Conservation (phyloP, 2,113 vertebrate genomes). For the Antennarius striatus region DNA sequence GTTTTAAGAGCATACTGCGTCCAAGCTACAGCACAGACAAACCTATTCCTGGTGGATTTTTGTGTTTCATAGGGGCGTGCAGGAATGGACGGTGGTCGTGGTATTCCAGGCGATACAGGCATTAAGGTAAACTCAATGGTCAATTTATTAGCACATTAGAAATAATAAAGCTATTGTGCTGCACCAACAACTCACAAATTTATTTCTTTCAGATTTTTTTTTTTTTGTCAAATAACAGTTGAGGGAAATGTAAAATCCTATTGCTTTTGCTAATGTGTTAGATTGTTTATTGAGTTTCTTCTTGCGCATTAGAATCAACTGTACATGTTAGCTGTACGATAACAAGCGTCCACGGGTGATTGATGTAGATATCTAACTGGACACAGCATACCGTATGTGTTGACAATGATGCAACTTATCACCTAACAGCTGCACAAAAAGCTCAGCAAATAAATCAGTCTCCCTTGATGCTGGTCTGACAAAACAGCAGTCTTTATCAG, state of each 20-base stretch:
- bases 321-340: conserved; percentile 2
- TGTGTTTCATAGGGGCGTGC: conserved; percentile 80
- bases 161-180: conserved; percentile 1
- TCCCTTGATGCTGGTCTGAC: conserved; percentile 57
- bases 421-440: conserved; percentile 69
- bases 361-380: conserved; percentile 32
- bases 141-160: conserved; percentile 3
- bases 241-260: background rate
- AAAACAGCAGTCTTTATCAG: conserved; percentile 71
- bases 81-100: conserved; percentile 88
- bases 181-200: background rate
- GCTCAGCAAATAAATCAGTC: conserved; percentile 67
- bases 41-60: conserved; percentile 18
- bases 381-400: conserved; percentile 50
- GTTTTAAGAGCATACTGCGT: conserved; percentile 12
- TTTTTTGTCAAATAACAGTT: background rate
- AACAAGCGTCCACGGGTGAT: conserved; percentile 37
- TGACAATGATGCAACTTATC: conserved; percentile 63
- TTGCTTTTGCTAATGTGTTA: background rate
- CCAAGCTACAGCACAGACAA: conserved; percentile 2
- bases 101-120: conserved; percentile 88
- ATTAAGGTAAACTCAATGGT: conserved; percentile 78
- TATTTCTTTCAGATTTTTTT: background rate
- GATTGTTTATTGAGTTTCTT: conserved; percentile 9
- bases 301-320: background rate